phyloP scores from a whole-genome alignment of 2,888 invertebrate genomes.

The Xestobium rufovillosum region DNA sequence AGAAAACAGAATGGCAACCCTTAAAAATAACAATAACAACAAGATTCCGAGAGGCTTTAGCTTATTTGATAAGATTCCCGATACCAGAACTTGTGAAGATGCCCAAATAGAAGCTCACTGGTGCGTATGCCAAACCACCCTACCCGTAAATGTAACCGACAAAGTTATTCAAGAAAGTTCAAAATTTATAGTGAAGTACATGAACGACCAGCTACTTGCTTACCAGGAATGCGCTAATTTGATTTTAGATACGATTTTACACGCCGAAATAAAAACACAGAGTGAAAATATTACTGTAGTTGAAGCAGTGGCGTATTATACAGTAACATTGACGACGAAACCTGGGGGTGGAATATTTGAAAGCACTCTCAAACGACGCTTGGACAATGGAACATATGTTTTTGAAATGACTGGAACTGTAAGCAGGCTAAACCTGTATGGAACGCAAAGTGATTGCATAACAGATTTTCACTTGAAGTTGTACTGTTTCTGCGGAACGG shows the following conservation, averaged over 20 bases:
- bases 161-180: constrained; percentile 52
- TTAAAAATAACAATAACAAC: constrained; percentile 34
- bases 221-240: constrained; percentile 61
- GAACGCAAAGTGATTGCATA: constrained; percentile 69
- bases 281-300: constrained; percentile 38
- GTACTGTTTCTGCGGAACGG: constrained; percentile 79
- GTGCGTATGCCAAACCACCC: constrained; percentile 77
- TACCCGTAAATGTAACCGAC: constrained; percentile 49
- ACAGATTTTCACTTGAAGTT: constrained; percentile 67
- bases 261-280: constrained; percentile 57
- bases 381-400: constrained; percentile 25
- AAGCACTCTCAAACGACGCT: constrained; percentile 56
- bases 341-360: constrained; percentile 74
- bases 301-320: constrained; percentile 52
- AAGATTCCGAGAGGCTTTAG: constrained; percentile 54
- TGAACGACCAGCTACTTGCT: constrained; percentile 56
- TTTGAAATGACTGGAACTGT: constrained; percentile 61
- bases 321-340: constrained; percentile 53
- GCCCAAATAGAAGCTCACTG: constrained; percentile 78
- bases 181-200: constrained; percentile 51
- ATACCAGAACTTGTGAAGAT: constrained; percentile 63
- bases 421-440: constrained; percentile 72
- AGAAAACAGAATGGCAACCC: constrained; percentile 35
- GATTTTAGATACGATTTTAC: constrained; percentile 52
- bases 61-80: constrained; percentile 66